Evolutionary conservation across 2,888 invertebrate genomes (phyloP), one percentile per base, ranked within the genome.

Genomic region (Rhagonycha fulva): DNA sequence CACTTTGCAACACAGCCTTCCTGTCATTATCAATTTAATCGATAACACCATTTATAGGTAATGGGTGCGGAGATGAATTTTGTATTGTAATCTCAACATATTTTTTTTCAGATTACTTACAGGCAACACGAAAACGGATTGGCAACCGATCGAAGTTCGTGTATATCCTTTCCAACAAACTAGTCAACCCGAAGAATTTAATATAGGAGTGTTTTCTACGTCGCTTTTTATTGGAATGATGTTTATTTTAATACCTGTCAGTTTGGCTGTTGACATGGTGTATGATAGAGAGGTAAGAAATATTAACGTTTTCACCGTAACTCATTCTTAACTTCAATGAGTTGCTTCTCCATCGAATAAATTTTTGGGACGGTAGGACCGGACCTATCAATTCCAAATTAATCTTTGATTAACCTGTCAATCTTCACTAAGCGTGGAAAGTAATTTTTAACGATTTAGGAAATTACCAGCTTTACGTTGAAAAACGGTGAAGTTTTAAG

Each of bases 141-240:
- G 90, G 88, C 88, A 88, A 77, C 91, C 92, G 0, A 94, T 94
- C 71, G 91, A 91, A 83, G 91, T 93, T 24, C 87, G 89, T 76
- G 90, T 93, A 0, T 92, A 93, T 83, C 94, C 94, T 1, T 93
- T 94, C 83, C 93, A 93, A 82, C 93, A 93, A 85, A 94, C 93
- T 0, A 91, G 93, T 2, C 93, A 93, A 81, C 93, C 93, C 11
- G 93, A 93, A 82, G 92, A 92, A 83, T 93, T 94, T 85, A 93
- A 94, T 84, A 86, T 93, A 47, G 93, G 93, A 2, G 91, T 93
- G 72, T 93, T 94, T 70, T 91, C 93, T 2, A 92, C 94, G n/a
- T 91, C 94, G 3, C 89, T 94, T 3, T 92, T 95, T 79, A 91
- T 96, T 84, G 96, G 95, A 67, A 93, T 95, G 92, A 93, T 94